Conservation (phyloP, 2,888 invertebrate genomes). For the Neoaliturus tenellus region DNA sequence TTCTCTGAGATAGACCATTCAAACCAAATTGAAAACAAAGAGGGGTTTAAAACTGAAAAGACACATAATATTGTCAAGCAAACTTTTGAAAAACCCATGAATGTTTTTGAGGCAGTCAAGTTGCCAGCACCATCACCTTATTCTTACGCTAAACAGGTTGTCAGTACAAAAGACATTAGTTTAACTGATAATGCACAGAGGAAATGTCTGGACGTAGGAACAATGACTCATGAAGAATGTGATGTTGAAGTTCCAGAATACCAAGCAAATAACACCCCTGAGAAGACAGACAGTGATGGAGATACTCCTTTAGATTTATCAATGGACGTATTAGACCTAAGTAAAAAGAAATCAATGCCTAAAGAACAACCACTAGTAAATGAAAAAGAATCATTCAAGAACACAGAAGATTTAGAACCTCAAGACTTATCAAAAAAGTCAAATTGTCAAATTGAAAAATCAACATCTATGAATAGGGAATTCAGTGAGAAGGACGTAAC, state of each 20-base stretch:
- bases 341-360: conserved; percentile 79
- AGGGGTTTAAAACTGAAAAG: background rate
- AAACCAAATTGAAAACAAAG: conserved; percentile 15
- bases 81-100: conserved; percentile 9
- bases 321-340: conserved; percentile 89
- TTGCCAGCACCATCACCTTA: background rate
- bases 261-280: background rate
- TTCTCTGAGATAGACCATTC: conserved; percentile 56
- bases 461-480: background rate
- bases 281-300: conserved; percentile 62
- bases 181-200: conserved; percentile 45
- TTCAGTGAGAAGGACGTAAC: background rate
- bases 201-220: conserved; percentile 60
- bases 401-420: conserved; percentile 70
- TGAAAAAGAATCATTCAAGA: conserved; percentile 66
- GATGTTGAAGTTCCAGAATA: conserved; percentile 66
- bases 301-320: conserved; percentile 82
- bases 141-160: background rate
- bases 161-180: background rate
- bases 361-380: conserved; percentile 57
- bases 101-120: background rate
- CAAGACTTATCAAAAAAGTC: conserved; percentile 73
- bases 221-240: conserved; percentile 70
- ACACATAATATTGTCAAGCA: background rate
- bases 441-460: background rate